Conservation (phyloP, 2,888 invertebrate species). For the Zygaena filipendulae region DNA sequence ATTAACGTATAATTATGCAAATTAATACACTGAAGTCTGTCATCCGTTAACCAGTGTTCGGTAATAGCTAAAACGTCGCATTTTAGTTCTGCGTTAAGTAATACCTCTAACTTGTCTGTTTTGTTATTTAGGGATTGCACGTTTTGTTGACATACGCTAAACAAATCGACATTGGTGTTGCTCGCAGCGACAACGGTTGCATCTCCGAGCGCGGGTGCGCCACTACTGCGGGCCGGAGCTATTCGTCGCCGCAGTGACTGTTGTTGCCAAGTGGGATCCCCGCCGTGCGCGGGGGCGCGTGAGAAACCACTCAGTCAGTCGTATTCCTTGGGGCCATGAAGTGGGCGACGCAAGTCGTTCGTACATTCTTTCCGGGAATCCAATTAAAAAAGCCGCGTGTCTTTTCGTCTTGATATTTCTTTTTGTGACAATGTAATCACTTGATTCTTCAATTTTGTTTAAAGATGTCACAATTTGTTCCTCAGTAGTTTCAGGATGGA, state of each 20-base stretch:
- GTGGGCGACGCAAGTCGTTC: constrained; percentile 1
- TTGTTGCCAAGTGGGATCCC: background rate
- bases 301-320: constrained; percentile 1
- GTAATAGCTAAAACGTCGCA: too few relatives aligned
- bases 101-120: too few relatives aligned
- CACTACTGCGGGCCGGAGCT: background rate
- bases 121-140: too few relatives aligned
- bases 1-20: too few relatives aligned
- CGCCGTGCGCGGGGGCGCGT: background rate
- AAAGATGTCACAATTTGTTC: background rate
- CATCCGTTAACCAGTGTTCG: too few relatives aligned
- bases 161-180: too few relatives aligned
- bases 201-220: background rate
- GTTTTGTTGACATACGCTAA: too few relatives aligned
- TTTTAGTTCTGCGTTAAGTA: too few relatives aligned
- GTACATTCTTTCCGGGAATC: constrained; percentile 3
- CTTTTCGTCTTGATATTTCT: constrained; percentile 1
- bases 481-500: too few relatives aligned
- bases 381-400: constrained; percentile 5
- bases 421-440: constrained; percentile 2
- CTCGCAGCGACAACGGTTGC: background rate
- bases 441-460: background rate
- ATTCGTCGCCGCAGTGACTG: background rate
- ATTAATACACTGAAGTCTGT: too few relatives aligned
- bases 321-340: constrained; percentile 4